phyloP scores from a whole-genome alignment of 2,888 invertebrate genomes.

The Pyralis farinalis region DNA sequence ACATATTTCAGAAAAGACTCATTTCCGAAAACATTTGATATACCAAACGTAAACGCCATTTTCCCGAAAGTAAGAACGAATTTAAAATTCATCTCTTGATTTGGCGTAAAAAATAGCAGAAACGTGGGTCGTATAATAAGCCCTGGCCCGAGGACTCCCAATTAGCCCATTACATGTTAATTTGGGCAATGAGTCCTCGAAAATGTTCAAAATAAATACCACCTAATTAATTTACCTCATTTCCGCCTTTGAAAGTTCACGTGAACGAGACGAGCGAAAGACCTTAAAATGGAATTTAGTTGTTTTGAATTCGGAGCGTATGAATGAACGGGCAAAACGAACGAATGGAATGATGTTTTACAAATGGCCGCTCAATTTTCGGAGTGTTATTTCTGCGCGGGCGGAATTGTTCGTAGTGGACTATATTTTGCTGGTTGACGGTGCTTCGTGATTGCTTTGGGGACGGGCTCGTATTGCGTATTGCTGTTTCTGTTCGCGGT shows the following conservation, averaged over 20 bases:
- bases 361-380: slow-evolving; percentile 6
- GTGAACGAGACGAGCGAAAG: background rate
- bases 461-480: no score
- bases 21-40: no score
- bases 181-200: background rate
- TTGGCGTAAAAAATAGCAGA: slow-evolving; percentile 2
- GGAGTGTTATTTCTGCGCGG: background rate
- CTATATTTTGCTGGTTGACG: background rate
- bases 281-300: background rate
- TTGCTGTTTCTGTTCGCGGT: no score
- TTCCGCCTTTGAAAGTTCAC: background rate
- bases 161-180: background rate
- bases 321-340: slow-evolving; percentile 4
- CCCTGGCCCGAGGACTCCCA: background rate
- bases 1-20: no score
- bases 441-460: background rate
- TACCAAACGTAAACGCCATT: no score
- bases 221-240: background rate
- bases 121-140: background rate
- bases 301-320: slow-evolving; percentile 6
- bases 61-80: background rate
- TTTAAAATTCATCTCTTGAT: slow-evolving; percentile 2
- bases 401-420: background rate
- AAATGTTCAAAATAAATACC: background rate
- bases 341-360: slow-evolving; percentile 8